phyloP scores from a whole-genome alignment of 2,797 vertebrate species.

The Petrocephalus schoutedeni region DNA sequence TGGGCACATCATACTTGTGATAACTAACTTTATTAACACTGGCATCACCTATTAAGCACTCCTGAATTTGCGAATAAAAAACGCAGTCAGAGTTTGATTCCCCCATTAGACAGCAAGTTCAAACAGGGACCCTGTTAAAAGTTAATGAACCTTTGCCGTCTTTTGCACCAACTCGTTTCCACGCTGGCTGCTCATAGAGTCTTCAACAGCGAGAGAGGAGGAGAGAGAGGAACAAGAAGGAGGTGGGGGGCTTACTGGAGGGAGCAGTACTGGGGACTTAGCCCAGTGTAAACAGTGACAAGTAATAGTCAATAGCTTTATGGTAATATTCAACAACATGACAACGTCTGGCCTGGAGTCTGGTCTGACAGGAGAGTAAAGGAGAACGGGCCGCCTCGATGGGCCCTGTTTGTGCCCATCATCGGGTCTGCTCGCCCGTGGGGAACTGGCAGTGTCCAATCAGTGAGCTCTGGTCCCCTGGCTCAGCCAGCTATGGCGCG shows the following conservation, averaged over 20 bases:
- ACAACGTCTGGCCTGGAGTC: slow-evolving; percentile 44
- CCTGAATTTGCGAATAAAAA: slow-evolving; percentile 59
- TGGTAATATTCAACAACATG: slow-evolving; percentile 47
- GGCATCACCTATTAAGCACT: slow-evolving; percentile 50
- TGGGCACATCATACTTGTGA: slow-evolving; percentile 60
- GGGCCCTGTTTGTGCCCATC: slow-evolving; percentile 64
- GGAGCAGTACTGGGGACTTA: neutral
- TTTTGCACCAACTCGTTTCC: slow-evolving; percentile 40
- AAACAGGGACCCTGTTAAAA: slow-evolving; percentile 53
- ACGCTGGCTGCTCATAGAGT: slow-evolving; percentile 23
- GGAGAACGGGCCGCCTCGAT: slow-evolving; percentile 68
- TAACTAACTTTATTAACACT: slow-evolving; percentile 70
- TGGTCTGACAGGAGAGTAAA: slow-evolving; percentile 56
- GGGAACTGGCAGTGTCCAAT: slow-evolving; percentile 39
- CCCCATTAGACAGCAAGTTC: slow-evolving; percentile 61
- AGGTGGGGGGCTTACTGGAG: neutral
- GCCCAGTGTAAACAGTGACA: slow-evolving; percentile 37
- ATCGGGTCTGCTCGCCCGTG: slow-evolving; percentile 41
- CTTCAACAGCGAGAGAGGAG: slow-evolving; percentile 27
- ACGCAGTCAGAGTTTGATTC: slow-evolving; percentile 56
- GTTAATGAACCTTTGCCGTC: slow-evolving; percentile 44
- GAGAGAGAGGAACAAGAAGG: slow-evolving; percentile 21
- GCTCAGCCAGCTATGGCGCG: neutral
- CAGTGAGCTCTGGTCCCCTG: slow-evolving; percentile 37
- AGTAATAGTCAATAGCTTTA: slow-evolving; percentile 39